These are phyloP conservation scores for Neodiprion lecontei DNA, from an alignment of 1,140 invertebrate species.

Conservation along the genomic window DNA sequence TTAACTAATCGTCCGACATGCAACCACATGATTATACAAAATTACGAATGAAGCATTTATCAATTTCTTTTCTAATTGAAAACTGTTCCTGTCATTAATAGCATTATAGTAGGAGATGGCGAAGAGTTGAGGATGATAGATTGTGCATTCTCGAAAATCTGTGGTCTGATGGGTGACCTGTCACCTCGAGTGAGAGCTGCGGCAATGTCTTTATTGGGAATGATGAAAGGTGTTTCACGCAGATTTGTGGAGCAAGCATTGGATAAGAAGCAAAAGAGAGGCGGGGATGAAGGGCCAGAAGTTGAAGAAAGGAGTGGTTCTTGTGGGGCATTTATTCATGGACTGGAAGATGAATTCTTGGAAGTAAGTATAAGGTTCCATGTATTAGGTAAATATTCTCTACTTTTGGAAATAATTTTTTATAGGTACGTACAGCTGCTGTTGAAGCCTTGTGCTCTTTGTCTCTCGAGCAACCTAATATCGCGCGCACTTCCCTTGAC, in stretches of 20 bases:
- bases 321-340: slow-evolving; percentile 98
- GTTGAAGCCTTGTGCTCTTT: slow-evolving; percentile 93
- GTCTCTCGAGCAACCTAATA: slow-evolving; percentile 82
- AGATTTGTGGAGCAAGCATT: slow-evolving; percentile 94
- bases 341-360: slow-evolving; percentile 97
- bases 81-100: slow-evolving; percentile 49
- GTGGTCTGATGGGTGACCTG: slow-evolving; percentile 92
- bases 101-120: slow-evolving; percentile 71
- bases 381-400: slow-evolving; percentile 5
- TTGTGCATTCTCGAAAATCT: slow-evolving; percentile 96
- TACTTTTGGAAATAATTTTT: slow-evolving; percentile 31
- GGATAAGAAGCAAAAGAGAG: slow-evolving; percentile 95
- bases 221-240: slow-evolving; percentile 85
- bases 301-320: slow-evolving; percentile 80
- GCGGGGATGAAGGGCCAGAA: slow-evolving; percentile 83
- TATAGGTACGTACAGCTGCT: slow-evolving; percentile 93
- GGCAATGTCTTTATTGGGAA: slow-evolving; percentile 83
- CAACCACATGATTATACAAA: slow-evolving; percentile 5
- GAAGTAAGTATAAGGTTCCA: slow-evolving; percentile 62
- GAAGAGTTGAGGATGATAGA: slow-evolving; percentile 88
- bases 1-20: slow-evolving; percentile 9
- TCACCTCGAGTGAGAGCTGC: slow-evolving; percentile 82
- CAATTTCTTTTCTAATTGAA: slow-evolving; percentile 9
- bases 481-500: slow-evolving; percentile 88
- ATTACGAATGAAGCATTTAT: no score